phyloP scores from a whole-genome alignment of 2,888 invertebrate genomes.

The Acrobasis repandana region DNA sequence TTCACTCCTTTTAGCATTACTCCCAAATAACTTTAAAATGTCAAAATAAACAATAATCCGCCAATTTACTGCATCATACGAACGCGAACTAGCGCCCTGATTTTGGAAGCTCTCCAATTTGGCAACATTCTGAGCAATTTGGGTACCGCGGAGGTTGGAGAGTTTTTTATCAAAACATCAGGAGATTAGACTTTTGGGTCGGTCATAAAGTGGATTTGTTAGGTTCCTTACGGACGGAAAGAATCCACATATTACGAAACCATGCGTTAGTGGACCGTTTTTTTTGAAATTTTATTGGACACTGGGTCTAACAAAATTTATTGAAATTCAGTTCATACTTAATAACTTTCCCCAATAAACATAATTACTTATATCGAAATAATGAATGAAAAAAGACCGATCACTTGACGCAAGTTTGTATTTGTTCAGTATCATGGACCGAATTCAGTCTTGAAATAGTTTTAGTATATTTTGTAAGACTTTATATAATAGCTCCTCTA shows the following conservation, averaged over 20 bases:
- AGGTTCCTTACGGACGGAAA: constrained; percentile 8
- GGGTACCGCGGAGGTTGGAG: constrained; percentile 44
- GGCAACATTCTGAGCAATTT: constrained; percentile 59
- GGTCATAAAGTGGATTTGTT: constrained; percentile 28
- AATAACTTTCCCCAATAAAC: too few species aligned
- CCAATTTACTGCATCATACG: constrained; percentile 35
- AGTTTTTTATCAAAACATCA: constrained; percentile 57
- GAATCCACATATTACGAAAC: not conserved
- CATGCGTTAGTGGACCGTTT: not conserved
- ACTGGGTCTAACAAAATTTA: too few species aligned
- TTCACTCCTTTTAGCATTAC: not conserved
- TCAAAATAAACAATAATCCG: constrained; percentile 26
- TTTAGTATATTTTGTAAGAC: too few species aligned
- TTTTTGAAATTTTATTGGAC: not conserved
- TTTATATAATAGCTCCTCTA: too few species aligned
- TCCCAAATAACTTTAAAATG: not conserved
- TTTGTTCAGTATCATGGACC: too few species aligned
- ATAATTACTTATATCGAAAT: too few species aligned
- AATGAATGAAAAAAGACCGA: too few species aligned
- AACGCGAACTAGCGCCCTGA: constrained; percentile 51
- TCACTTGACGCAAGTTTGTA: too few species aligned
- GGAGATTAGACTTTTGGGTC: constrained; percentile 31
- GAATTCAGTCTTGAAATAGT: too few species aligned
- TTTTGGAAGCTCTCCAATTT: constrained; percentile 60
- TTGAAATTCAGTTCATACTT: too few species aligned